These are phyloP conservation scores for Vidua chalybeata DNA, from an alignment of 2,113 vertebrate species.

Conservation along the genomic window DNA sequence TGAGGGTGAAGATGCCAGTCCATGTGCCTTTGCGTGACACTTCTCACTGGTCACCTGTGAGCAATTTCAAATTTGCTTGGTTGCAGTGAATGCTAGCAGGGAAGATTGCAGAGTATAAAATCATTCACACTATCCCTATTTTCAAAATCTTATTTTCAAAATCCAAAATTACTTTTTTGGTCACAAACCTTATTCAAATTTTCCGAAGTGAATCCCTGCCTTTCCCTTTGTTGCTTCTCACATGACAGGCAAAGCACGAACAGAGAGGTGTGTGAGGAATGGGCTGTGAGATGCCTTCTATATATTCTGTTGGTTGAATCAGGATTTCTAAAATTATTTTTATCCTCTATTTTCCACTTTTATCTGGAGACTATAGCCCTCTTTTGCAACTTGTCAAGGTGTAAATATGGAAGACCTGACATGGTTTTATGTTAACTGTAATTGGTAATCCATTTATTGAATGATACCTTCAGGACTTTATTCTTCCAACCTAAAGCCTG, in stretches of 20 bases:
- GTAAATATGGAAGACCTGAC: background rate
- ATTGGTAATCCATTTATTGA: rapidly evolving
- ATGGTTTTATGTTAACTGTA: background rate
- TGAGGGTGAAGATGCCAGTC: background rate
- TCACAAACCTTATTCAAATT: background rate
- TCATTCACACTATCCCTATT: background rate
- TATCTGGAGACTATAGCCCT: background rate
- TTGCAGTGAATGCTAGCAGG: background rate
- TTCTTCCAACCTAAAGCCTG: background rate
- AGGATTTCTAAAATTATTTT: background rate
- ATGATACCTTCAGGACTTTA: background rate
- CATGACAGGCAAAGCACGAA: background rate
- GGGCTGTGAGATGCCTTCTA: background rate
- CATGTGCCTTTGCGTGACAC: background rate
- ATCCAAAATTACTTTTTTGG: background rate
- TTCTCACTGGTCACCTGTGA: background rate
- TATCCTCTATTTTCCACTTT: background rate
- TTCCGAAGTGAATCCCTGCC: background rate
- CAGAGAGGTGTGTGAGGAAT: background rate
- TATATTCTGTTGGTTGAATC: background rate
- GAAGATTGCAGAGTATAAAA: background rate
- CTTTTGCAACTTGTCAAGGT: background rate
- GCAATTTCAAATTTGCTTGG: background rate
- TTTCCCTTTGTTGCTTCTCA: background rate
- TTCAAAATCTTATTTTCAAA: background rate